Base-by-base conservation (phyloP, 2,113 vertebrate species). In the Xenopus laevis region DNA sequence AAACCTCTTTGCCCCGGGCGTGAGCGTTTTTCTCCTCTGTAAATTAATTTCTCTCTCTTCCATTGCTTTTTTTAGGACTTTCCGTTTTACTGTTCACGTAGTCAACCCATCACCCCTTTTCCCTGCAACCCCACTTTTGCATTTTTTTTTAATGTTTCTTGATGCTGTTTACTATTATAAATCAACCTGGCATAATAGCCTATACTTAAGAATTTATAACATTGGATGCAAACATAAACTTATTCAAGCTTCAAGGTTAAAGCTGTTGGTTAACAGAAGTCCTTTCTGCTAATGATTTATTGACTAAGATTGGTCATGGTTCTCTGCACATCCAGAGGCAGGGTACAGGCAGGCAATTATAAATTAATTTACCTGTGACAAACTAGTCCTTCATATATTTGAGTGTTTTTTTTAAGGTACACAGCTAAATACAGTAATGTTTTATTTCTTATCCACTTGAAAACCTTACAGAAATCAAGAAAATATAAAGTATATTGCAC, bases 231-330 rank as follows among this genome's bases (percentile, higher is more conserved):
- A 57, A 7, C 40, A 1, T 27, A 61, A 15, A 30, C 21, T 9
- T 30, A 55, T 69, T 52, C n/a, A 18, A 10, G 57, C 40, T 13
- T 45, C 55, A 58, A 21, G 68, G 55, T 58, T 30, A 58, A 44
- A 59, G 68, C 47, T 12, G 10, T 57, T 58, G 50, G 67, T 50
- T 18, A 55, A 9, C 52, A 40, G 33, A 45, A 45, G 33, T 58
- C 27, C 18, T 44, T 46, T 18, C 68, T 11, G 27, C 16, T 58
- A 59, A 45, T 70, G 68, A 70, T 58, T 70, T 59, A 70, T 70
- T 44, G 68, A 53, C 30, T 12, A 15, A 33, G 47, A 46, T 15
- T 21, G n/a, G 30, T n/a, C 55, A 45, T 45, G n/a, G 53, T 58
- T 60, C 20, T 45, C 55, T 45, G 68, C 11, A 57, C 18, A 18